Base-by-base conservation (phyloP, 2,113 vertebrate species). In the Oxygymnocypris stewartii region DNA sequence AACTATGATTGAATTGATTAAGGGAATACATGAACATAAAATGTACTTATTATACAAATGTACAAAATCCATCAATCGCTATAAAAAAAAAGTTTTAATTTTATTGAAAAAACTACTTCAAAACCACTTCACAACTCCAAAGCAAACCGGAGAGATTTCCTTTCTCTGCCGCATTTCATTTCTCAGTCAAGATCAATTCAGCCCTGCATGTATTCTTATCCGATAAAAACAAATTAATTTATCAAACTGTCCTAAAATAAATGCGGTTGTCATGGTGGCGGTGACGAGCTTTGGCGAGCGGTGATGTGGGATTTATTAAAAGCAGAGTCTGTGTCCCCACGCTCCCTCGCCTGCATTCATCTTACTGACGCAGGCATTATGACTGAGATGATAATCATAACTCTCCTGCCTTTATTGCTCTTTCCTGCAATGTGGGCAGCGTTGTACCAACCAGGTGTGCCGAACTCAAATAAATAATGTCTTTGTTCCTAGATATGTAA, bases 191-290 rank as follows among this genome's bases (percentile, higher is more conserved):
- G 85, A 91, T 92, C 92, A 85, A 87, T 90, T 90, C 73, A 40
- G 63, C 84, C 6, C 78, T 37, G 89, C 91, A 91, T 91, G 88
- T 82, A 91, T 92, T 92, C 84, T 86, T 85, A 51, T 14, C 88
- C 65, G 92, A 93, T 94, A 92, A 93, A 92, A 79, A 82, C 86
- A 90, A 93, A 93, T 91, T 44, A 94, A 95, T 94, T 93, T 88
- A 94, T 95, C 93, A 93, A 92, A 73, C 91, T 87, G 92, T 93
- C 92, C 91, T 90, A 91, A 95, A 97, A 97, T 97, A 97, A 97
- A 97, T 97, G 95, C 90, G 71, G 89, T 95, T 97, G 96, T 97
- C 97, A 96, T 94, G 79, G 57, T 88, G 94, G 89, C 89, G 86
- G 92, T 94, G 93, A 94, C 92, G 88, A 12, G 74, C 2, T 87